A percentile compares a stretch with the other conserved stretches of the same genome.
phyloP scores from a whole-genome alignment of 2,888 invertebrate species.

The Hirtodrosophila cameraria region DNA sequence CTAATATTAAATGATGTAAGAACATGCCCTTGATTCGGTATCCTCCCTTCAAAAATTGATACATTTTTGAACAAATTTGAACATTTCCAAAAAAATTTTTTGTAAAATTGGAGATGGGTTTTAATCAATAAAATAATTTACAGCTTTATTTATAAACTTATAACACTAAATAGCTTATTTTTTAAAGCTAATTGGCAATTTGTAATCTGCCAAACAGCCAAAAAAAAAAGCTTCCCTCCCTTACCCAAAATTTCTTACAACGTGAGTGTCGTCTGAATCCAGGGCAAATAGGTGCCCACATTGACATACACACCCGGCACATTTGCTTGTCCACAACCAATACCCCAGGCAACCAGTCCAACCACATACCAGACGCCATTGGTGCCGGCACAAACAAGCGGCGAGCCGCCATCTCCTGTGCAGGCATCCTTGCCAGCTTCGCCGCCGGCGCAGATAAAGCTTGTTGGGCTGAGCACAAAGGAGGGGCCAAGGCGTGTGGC shows the following conservation, averaged over 20 bases:
- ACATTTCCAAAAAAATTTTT: too few species aligned
- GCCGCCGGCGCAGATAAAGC: constrained; percentile 92
- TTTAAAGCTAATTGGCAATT: too few species aligned
- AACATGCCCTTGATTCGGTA: too few species aligned
- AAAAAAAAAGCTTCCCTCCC: too few species aligned
- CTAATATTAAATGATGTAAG: too few species aligned
- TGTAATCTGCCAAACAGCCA: too few species aligned
- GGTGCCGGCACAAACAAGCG: constrained; percentile 79
- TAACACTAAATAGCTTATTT: too few species aligned
- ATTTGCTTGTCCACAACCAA: constrained; percentile 87
- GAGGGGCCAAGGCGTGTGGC: constrained; percentile 87
- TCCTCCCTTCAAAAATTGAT: too few species aligned
- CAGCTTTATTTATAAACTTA: too few species aligned
- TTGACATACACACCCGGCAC: constrained; percentile 92
- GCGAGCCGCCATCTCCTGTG: constrained; percentile 86
- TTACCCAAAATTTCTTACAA: constrained; percentile 17
- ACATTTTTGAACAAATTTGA: too few species aligned
- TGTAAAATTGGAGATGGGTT: too few species aligned
- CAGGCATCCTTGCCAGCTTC: constrained; percentile 91
- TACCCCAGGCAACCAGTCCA: constrained; percentile 86
- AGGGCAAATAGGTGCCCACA: constrained; percentile 87
- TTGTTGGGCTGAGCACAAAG: constrained; percentile 87
- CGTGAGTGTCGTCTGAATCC: constrained; percentile 86
- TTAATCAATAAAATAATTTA: too few species aligned
- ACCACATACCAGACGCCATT: constrained; percentile 83